A percentile compares a stretch with the other conserved stretches of the same genome.
These are phyloP conservation scores for Lerista edwardsae DNA, from an alignment of 2,797 vertebrate species.

Conservation along the genomic window DNA sequence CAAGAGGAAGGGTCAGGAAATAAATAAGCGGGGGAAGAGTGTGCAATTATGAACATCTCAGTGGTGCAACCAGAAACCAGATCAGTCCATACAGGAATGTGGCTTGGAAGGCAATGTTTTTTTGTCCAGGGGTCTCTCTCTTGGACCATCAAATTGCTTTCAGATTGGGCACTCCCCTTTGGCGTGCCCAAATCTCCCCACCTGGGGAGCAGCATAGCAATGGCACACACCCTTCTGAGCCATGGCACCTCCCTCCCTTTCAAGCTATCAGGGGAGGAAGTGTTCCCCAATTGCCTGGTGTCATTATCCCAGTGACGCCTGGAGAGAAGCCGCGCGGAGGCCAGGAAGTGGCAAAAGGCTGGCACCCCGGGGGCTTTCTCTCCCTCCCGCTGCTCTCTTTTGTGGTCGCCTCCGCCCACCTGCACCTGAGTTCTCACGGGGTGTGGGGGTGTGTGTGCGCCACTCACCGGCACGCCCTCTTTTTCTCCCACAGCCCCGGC, in stretches of 20 bases:
- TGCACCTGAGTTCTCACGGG: neutral
- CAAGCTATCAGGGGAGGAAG: neutral
- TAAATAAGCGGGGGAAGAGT: too few species aligned
- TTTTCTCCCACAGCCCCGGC: conserved; percentile 46
- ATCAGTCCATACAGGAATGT: too few species aligned
- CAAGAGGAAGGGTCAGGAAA: too few species aligned
- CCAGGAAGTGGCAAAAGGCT: neutral
- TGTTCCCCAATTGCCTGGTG: neutral
- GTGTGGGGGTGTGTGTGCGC: neutral
- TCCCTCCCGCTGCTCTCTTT: neutral
- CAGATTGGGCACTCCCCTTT: conserved; percentile 34
- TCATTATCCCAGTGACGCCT: neutral
- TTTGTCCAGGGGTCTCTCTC: too few species aligned
- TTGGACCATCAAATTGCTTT: too few species aligned
- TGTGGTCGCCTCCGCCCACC: neutral
- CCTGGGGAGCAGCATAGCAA: conserved; percentile 22
- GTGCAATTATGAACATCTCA: too few species aligned
- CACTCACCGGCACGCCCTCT: neutral
- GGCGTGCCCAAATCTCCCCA: conserved; percentile 59
- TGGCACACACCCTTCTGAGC: too few species aligned
- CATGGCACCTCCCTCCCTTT: neutral
- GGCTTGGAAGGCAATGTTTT: too few species aligned
- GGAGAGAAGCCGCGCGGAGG: neutral
- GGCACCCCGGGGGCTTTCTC: neutral
- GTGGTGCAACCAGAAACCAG: too few species aligned